Conservation (phyloP, 1,140 invertebrate genomes). For the Trialeurodes vaporariorum region DNA sequence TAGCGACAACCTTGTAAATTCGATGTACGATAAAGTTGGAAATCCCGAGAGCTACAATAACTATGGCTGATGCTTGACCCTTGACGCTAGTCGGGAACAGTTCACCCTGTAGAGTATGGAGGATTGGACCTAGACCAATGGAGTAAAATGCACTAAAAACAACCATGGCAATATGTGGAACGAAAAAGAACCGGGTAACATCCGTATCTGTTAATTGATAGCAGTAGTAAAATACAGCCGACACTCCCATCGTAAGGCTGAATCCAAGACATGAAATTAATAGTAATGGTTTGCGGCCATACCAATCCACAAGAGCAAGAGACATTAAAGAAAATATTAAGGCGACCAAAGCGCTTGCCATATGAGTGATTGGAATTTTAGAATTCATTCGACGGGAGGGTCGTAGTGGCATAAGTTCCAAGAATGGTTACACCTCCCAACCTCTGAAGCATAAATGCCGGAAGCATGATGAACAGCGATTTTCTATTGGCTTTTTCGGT, state of each 20-base stretch:
- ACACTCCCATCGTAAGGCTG: conserved; percentile 7
- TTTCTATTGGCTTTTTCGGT: no score
- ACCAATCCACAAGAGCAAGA: conserved; percentile 32
- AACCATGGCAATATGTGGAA: conserved; percentile 15
- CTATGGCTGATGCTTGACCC: conserved; percentile 23
- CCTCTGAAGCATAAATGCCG: conserved; percentile 21
- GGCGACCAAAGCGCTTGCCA: no score
- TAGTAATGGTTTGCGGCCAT: conserved; percentile 40
- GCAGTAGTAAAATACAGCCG: conserved; percentile 8
- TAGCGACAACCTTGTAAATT: conserved; percentile 17
- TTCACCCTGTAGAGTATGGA: conserved; percentile 26
- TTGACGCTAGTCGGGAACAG: conserved; percentile 28
- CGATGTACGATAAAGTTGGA: conserved; percentile 25
- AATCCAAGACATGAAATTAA: conserved; percentile 31
- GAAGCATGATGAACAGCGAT: conserved; percentile 23
- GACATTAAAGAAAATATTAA: not conserved
- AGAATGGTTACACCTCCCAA: conserved; percentile 22
- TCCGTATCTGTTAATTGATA: no score
- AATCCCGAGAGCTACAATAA: conserved; percentile 21
- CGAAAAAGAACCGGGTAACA: conserved; percentile 8
- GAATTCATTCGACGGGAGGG: no score
- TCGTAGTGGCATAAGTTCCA: conserved; percentile 21
- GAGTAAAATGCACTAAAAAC: conserved; percentile 22
- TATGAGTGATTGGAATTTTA: no score
- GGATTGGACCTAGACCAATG: conserved; percentile 26